A percentile compares a stretch with the other conserved stretches of the same genome.
Conservation (phyloP, 2,888 invertebrate species). For the Sminthurinus aureus region DNA sequence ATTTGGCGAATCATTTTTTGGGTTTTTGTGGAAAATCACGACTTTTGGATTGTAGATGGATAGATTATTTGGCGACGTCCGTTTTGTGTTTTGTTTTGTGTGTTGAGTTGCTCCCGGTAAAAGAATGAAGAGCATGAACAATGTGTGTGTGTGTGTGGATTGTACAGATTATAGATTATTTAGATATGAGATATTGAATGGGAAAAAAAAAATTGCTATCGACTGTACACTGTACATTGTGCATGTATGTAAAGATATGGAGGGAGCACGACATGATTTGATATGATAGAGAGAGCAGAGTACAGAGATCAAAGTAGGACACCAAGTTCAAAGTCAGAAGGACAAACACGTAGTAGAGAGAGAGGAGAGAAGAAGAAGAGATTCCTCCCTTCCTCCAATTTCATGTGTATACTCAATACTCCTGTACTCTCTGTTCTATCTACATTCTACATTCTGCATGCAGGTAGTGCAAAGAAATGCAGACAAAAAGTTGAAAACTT, state of each 20-base stretch:
- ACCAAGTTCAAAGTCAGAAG: slow-evolving; percentile 44
- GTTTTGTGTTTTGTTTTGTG: no score
- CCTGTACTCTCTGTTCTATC: no score
- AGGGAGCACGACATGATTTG: background rate
- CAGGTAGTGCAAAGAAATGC: background rate
- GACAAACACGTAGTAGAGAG: slow-evolving; percentile 20
- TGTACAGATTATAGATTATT: background rate
- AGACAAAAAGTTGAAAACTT: slow-evolving; percentile 22
- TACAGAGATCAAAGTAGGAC: slow-evolving; percentile 26
- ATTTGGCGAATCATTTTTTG: no score
- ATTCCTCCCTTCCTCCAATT: background rate
- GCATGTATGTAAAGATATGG: background rate
- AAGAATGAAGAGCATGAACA: no score
- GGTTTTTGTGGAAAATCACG: no score
- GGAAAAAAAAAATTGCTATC: background rate
- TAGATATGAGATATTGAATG: background rate
- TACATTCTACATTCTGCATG: background rate
- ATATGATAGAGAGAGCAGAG: slow-evolving; percentile 4
- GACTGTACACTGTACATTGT: background rate
- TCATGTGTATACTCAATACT: background rate
- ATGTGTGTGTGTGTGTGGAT: no score
- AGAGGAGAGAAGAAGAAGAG: background rate
- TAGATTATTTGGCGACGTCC: no score
- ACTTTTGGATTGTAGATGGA: no score
- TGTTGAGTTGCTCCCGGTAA: no score